Evolutionary conservation across 2,888 invertebrate genomes (phyloP), one percentile per base, ranked within the genome.

Genomic region (Barypeithes pellucidus): DNA sequence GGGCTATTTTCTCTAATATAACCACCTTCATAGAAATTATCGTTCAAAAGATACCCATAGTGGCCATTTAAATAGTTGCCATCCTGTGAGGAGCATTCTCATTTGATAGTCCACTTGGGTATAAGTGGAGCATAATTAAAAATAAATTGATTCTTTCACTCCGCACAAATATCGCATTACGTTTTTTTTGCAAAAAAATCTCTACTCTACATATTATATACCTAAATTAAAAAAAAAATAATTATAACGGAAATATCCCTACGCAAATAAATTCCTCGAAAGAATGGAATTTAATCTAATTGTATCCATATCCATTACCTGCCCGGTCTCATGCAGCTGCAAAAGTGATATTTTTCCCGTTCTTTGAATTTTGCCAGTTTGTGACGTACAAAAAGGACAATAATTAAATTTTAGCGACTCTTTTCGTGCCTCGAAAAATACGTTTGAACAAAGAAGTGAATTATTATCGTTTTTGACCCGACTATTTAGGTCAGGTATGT

Each of bases 291-390:
- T 14, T 45, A 45, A 45, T 16, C 45, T 45, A 16, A 45, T 16
- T 45, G 12, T 41, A n/a, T n/a, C n/a, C n/a, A 45, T 39, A 39
- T 45, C 18, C 18, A 45, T 9, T 41, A 14, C 41, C n/a, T 41
- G 41, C 41, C 41, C 1, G 14, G n/a, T 9, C 14, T 9, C 16
- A 45, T 14, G 45, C 45, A 16, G 45, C 45, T 16, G 39, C 4
- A 39, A n/a, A 7, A 45, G 45, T 18, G n/a, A 18, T 45, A 45
- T 16, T 45, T 45, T 45, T n/a, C 2, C 45, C 45, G 18, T 14
- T 45, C 45, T 45, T 45, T 45, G 45, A 45, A 45, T 45, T 45
- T 45, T 45, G n/a, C 45, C 45, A 45, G 18, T 45, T 39, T 16
- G 45, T 45, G 45, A 45, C 45, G 18, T 18, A 45, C 45, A 45